Conservation (phyloP, 2,797 vertebrate genomes). For the Lacerta agilis region DNA sequence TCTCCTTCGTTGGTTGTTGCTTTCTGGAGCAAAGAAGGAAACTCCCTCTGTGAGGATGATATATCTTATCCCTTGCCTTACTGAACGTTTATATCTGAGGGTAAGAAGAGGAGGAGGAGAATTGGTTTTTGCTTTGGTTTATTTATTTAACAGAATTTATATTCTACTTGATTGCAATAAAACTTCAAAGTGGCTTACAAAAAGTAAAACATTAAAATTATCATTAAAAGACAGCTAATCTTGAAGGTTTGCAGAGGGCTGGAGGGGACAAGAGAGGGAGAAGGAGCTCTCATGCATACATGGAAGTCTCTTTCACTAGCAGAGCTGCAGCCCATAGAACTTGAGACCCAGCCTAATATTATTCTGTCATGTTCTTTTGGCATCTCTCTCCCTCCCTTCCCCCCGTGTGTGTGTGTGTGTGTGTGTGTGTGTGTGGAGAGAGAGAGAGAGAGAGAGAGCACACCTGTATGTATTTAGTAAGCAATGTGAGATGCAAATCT, state of each 20-base stretch:
- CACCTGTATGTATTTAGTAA: neutral
- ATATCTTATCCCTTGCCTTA: neutral
- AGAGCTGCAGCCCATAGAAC: too few species aligned
- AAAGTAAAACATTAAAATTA: too few species aligned
- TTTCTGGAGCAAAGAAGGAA: neutral
- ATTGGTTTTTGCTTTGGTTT: neutral
- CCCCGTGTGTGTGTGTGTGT: neutral
- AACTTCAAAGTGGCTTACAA: too few species aligned
- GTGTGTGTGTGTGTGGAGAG: neutral
- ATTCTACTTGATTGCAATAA: too few species aligned
- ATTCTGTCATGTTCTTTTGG: neutral
- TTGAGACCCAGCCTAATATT: neutral
- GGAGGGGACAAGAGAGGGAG: too few species aligned
- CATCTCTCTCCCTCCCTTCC: too few species aligned
- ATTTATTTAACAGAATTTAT: too few species aligned
- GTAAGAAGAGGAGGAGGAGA: neutral
- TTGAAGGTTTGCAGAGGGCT: too few species aligned
- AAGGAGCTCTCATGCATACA: too few species aligned
- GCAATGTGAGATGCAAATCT: neutral
- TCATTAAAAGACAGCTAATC: too few species aligned
- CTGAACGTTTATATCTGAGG: neutral
- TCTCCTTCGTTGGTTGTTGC: neutral
- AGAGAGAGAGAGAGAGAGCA: neutral
- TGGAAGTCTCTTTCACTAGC: too few species aligned
- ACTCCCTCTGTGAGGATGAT: neutral